Conservation (phyloP, 2,888 invertebrate species). For the Drepana falcataria region DNA sequence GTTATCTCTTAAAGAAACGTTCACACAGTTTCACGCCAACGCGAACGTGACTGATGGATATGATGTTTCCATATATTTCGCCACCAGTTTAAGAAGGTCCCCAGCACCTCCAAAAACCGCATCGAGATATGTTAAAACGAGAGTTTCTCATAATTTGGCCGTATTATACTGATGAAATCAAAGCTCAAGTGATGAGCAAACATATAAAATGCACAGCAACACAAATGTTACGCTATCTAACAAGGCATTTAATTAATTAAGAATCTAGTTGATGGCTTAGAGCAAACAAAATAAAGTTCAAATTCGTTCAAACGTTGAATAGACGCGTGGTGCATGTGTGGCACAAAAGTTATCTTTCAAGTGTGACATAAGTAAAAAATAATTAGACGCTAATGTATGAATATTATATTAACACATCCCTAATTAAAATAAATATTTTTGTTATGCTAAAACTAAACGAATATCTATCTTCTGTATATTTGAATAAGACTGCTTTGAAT, state of each 20-base stretch:
- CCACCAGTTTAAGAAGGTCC: slow-evolving; percentile 21
- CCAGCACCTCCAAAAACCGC: slow-evolving; percentile 3
- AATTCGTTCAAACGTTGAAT: slow-evolving; percentile 15
- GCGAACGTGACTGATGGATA: slow-evolving; percentile 35
- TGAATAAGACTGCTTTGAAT: not conserved
- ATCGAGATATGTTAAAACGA: slow-evolving; percentile 7
- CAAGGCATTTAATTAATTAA: slow-evolving; percentile 14
- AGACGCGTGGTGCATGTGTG: slow-evolving; percentile 16
- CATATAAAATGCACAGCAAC: slow-evolving; percentile 17
- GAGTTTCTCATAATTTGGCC: slow-evolving; percentile 23
- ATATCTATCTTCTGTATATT: not conserved
- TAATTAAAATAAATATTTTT: slow-evolving; percentile 33
- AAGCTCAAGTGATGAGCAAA: slow-evolving; percentile 37
- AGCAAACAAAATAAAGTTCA: slow-evolving; percentile 18
- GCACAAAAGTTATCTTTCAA: slow-evolving; percentile 23
- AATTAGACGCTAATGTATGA: slow-evolving; percentile 30
- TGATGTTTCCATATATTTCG: slow-evolving; percentile 29
- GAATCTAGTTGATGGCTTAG: slow-evolving; percentile 19
- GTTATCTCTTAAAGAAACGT: slow-evolving; percentile 27
- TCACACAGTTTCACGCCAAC: slow-evolving; percentile 27
- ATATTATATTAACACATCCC: slow-evolving; percentile 5
- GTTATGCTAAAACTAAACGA: not conserved
- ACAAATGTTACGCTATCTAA: slow-evolving; percentile 16
- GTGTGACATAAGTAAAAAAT: slow-evolving; percentile 31
- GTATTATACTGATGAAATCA: slow-evolving; percentile 32